A percentile compares a stretch with the other conserved stretches of the same genome.
These are phyloP conservation scores for Calameuta filiformis DNA, from an alignment of 2,888 invertebrate genomes.

Conservation along the genomic window DNA sequence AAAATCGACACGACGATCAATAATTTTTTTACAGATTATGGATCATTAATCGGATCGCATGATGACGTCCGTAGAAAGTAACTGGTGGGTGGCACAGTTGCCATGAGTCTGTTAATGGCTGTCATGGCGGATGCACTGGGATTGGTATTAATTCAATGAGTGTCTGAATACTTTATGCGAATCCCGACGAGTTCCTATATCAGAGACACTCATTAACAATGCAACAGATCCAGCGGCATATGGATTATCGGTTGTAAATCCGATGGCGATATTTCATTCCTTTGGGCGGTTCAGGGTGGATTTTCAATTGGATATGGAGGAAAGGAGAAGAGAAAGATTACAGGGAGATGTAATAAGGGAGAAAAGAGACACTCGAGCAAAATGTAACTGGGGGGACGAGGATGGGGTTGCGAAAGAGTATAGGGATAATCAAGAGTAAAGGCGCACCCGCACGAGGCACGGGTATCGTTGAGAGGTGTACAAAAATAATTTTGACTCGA, in stretches of 20 bases:
- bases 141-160: constrained; percentile 41
- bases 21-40: background rate
- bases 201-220: constrained; percentile 28
- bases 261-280: constrained; percentile 42
- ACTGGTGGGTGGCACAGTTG: background rate
- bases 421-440: background rate
- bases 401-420: background rate
- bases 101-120: constrained; percentile 31
- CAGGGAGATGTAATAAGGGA: background rate
- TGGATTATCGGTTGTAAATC: constrained; percentile 33
- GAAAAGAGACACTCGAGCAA: background rate
- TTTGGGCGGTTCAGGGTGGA: background rate
- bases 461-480: background rate
- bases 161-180: constrained; percentile 41
- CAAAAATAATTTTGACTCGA: background rate
- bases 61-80: background rate
- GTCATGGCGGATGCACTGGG: constrained; percentile 23
- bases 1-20: background rate
- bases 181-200: constrained; percentile 38
- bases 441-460: background rate
- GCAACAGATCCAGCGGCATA: constrained; percentile 13
- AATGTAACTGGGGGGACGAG: background rate
- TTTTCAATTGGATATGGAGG: background rate
- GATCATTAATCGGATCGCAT: background rate
- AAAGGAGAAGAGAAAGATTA: background rate